These are phyloP conservation scores for Alectoris magna DNA, from an alignment of 2,797 vertebrate genomes.

Conservation along the genomic window DNA sequence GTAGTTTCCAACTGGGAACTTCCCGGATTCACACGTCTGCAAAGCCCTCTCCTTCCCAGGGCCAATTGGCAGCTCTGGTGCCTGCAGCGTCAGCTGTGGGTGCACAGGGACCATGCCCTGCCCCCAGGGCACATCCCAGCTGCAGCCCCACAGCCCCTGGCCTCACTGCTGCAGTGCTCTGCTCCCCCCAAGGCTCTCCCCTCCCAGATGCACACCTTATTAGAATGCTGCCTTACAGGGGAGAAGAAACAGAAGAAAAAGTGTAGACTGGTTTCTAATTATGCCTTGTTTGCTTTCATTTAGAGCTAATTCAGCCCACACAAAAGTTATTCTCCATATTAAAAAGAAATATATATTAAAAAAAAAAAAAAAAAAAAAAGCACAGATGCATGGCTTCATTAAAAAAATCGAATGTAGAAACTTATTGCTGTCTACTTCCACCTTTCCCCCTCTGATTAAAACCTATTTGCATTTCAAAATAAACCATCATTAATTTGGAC, in stretches of 20 bases:
- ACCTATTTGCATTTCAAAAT: slow-evolving; percentile 74
- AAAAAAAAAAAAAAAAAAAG: not conserved
- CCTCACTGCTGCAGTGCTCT: accelerated
- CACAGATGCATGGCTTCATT: slow-evolving; percentile 57
- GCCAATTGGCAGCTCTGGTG: not conserved
- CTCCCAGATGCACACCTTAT: not conserved
- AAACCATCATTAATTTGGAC: slow-evolving; percentile 71
- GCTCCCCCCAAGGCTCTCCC: not conserved
- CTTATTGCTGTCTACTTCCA: slow-evolving; percentile 60
- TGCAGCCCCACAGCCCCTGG: not conserved
- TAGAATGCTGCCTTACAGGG: not conserved
- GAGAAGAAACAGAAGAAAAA: not conserved
- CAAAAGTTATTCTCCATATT: slow-evolving; percentile 52
- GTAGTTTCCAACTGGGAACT: slow-evolving; percentile 21
- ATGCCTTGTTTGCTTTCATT: slow-evolving; percentile 76
- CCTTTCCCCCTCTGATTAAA: slow-evolving; percentile 72
- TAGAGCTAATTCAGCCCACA: slow-evolving; percentile 68
- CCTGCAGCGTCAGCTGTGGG: not conserved
- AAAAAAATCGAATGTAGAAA: slow-evolving; percentile 51
- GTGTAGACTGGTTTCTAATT: slow-evolving; percentile 66
- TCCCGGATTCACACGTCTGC: not conserved
- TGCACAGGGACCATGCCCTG: accelerated
- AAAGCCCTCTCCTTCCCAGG: not conserved
- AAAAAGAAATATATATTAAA: slow-evolving; percentile 35
- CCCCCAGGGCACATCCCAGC: not conserved